phyloP scores from a whole-genome alignment of 2,113 vertebrate genomes.

The Chloroceryle aenea region DNA sequence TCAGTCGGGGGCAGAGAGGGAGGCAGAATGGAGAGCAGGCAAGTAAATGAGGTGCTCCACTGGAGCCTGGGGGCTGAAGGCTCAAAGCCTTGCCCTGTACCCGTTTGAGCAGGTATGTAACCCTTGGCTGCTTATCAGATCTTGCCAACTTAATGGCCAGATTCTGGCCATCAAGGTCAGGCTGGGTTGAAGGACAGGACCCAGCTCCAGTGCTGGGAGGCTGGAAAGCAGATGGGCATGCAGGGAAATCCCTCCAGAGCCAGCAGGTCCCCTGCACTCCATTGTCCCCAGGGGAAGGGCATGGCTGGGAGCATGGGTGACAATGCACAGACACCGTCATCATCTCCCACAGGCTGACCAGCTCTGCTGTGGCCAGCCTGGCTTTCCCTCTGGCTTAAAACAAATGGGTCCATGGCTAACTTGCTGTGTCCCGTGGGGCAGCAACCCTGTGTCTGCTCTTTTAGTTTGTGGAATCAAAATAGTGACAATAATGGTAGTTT shows the following conservation, averaged over 20 bases:
- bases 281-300: rapidly evolving
- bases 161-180: neutral
- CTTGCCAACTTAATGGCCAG: rapidly evolving
- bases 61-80: neutral
- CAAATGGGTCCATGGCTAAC: neutral
- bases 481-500: neutral
- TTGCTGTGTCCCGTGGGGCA: neutral
- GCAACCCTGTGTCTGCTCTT: neutral
- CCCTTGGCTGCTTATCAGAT: neutral
- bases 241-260: neutral
- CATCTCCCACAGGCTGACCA: neutral
- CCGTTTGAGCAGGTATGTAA: neutral
- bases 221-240: rapidly evolving
- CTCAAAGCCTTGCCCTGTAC: neutral
- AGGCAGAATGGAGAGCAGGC: neutral
- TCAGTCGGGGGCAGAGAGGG: neutral
- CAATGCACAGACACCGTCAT: rapidly evolving
- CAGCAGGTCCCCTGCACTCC: neutral
- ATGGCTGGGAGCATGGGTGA: rapidly evolving
- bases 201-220: rapidly evolving
- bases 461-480: neutral
- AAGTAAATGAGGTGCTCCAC: neutral
- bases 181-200: neutral
- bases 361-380: neutral
- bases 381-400: neutral